Percentiles rank a stretch among this genome's conserved stretches.
phyloP scores from a whole-genome alignment of 2,797 vertebrate species.

The Alauda arvensis region DNA sequence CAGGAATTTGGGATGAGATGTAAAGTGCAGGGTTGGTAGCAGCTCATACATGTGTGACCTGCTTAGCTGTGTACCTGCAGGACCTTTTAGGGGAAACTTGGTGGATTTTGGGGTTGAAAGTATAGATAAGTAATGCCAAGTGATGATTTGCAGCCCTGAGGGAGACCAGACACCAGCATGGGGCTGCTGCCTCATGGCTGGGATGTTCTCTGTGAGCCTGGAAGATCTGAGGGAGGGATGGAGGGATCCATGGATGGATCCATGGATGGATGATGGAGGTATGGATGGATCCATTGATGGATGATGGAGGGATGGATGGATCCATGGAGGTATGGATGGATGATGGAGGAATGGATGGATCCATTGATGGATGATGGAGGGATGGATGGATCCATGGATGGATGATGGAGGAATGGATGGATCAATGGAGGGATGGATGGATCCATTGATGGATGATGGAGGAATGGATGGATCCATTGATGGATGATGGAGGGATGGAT shows the following conservation, averaged over 20 bases:
- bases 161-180: rapidly evolving
- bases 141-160: background rate
- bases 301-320: too few species aligned
- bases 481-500: background rate
- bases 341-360: background rate
- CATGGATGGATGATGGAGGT: too few species aligned
- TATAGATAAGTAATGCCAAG: rapidly evolving
- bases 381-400: too few species aligned
- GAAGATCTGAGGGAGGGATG: background rate
- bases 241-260: too few species aligned
- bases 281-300: too few species aligned
- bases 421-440: background rate
- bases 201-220: background rate
- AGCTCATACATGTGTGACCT: background rate
- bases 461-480: background rate
- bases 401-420: too few species aligned
- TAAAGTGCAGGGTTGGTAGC: background rate
- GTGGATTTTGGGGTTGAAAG: rapidly evolving
- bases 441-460: background rate
- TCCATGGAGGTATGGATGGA: background rate
- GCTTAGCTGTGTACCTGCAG: background rate
- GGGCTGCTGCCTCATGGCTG: background rate
- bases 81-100: background rate
- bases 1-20: background rate
- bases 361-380: background rate